A percentile compares a stretch with the other conserved stretches of the same genome.
phyloP scores from a whole-genome alignment of 2,113 vertebrate genomes.

The Ailuropoda melanoleuca region DNA sequence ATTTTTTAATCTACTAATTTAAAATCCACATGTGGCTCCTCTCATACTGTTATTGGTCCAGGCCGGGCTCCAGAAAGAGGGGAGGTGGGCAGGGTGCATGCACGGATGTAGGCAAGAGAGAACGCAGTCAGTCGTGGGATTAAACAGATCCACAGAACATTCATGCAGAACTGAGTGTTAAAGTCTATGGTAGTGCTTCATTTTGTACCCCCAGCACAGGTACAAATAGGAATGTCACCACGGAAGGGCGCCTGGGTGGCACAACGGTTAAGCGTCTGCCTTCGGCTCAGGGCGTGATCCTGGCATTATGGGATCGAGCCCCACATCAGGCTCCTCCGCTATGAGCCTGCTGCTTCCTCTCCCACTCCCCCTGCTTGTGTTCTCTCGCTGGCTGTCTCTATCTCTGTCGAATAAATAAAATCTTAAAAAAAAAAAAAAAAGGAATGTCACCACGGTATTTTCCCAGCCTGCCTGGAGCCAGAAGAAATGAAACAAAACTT shows the following conservation, averaged over 20 bases:
- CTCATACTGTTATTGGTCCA: background rate
- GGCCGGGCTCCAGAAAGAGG: background rate
- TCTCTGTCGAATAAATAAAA: too few relatives aligned
- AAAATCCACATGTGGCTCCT: background rate
- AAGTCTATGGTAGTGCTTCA: background rate
- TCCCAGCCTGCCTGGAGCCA: background rate
- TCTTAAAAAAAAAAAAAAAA: too few relatives aligned
- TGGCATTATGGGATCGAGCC: too few relatives aligned
- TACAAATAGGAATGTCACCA: background rate
- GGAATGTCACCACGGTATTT: background rate
- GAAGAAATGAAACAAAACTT: background rate
- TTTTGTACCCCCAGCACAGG: background rate
- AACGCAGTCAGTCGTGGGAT: background rate
- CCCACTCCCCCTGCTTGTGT: too few relatives aligned
- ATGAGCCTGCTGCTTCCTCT: too few relatives aligned
- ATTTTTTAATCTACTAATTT: background rate
- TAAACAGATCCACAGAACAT: accelerated
- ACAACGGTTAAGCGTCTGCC: too few relatives aligned
- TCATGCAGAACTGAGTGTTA: background rate
- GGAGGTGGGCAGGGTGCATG: background rate
- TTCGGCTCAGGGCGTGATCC: too few relatives aligned
- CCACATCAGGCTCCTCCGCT: too few relatives aligned
- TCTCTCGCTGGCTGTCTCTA: too few relatives aligned
- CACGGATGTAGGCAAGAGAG: background rate
- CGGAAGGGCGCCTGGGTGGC: too few relatives aligned